These are phyloP conservation scores for Lamellibrachia columna DNA, from an alignment of 2,888 invertebrate species.

Conservation along the genomic window DNA sequence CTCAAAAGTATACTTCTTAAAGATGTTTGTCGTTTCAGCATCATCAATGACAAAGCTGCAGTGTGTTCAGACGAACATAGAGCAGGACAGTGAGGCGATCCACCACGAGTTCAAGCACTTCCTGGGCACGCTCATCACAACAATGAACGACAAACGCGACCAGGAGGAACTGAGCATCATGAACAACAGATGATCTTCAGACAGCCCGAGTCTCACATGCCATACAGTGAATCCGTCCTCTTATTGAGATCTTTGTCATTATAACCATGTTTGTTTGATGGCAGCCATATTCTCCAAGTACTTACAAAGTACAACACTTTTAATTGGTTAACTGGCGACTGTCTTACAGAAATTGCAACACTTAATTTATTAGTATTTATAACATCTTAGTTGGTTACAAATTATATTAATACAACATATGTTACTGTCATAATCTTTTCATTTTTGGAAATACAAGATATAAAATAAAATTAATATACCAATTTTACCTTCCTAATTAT, in stretches of 20 bases:
- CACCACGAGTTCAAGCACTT: conserved; percentile 60
- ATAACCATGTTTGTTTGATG: background rate
- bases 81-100: conserved; percentile 59
- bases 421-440: too few species aligned
- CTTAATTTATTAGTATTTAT: too few species aligned
- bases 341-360: too few species aligned
- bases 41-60: conserved; percentile 42
- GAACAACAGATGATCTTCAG: conserved; percentile 35
- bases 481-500: too few species aligned
- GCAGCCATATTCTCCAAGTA: background rate
- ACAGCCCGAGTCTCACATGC: background rate
- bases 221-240: background rate
- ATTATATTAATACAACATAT: too few species aligned
- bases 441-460: too few species aligned
- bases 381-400: too few species aligned
- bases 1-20: background rate
- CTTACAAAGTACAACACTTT: background rate
- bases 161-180: conserved; percentile 61
- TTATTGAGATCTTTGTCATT: background rate
- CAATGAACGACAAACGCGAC: conserved; percentile 61
- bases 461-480: too few species aligned
- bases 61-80: conserved; percentile 46
- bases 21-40: background rate
- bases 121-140: conserved; percentile 55
- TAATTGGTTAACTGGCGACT: too few species aligned